phyloP scores from a whole-genome alignment of 2,888 invertebrate genomes.

The Leucophenga maculata region DNA sequence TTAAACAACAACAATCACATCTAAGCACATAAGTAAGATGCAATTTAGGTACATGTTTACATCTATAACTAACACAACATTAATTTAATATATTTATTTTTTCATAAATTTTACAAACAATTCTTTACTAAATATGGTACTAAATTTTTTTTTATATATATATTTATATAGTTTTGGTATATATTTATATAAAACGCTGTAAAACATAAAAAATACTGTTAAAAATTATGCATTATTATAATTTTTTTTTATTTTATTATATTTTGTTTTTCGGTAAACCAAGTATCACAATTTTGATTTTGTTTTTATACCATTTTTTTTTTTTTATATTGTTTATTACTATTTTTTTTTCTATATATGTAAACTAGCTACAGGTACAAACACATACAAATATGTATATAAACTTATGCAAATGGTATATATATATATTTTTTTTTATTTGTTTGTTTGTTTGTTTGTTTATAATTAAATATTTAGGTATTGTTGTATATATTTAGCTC shows the following conservation, averaged over 20 bases:
- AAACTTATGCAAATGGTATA: constrained; percentile 32
- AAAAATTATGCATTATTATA: constrained; percentile 43
- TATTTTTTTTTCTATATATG: constrained; percentile 31
- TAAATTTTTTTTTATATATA: constrained; percentile 23
- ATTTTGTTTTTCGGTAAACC: constrained; percentile 45
- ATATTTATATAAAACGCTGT: constrained; percentile 32
- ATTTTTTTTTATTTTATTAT: too few relatives aligned
- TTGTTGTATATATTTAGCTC: constrained; percentile 18
- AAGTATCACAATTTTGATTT: constrained; percentile 61
- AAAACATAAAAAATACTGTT: constrained; percentile 36
- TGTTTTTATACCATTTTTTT: constrained; percentile 34
- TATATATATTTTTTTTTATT: constrained; percentile 41
- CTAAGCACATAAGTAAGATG: constrained; percentile 13
- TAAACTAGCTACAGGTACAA: constrained; percentile 60
- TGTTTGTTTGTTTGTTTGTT: constrained; percentile 15
- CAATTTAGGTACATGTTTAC: constrained; percentile 40
- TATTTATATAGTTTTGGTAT: constrained; percentile 29
- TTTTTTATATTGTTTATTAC: constrained; percentile 23
- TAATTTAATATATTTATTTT: constrained; percentile 27
- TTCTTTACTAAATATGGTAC: constrained; percentile 29
- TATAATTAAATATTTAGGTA: constrained; percentile 36
- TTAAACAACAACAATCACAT: constrained; percentile 24
- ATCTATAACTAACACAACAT: constrained; percentile 59
- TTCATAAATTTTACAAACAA: constrained; percentile 46
- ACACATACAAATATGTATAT: constrained; percentile 60